Base-by-base conservation (phyloP, 2,797 vertebrate genomes). In the Oryzias sinensis region DNA sequence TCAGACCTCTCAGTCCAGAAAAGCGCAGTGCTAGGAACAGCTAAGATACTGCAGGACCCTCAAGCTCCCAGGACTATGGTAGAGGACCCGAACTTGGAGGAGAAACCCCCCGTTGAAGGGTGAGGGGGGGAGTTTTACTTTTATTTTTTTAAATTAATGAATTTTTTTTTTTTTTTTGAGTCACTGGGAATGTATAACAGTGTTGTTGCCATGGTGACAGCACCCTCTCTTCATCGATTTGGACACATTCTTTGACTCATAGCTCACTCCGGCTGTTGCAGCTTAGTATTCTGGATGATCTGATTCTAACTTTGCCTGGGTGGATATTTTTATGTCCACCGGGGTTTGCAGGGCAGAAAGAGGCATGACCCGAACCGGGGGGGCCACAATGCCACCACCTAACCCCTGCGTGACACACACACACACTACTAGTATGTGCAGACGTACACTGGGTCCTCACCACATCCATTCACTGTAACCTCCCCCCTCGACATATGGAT, bases 351-450 rank as follows among this genome's bases (percentile, higher is more conserved):
- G 46, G 45, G 55, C 53, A 62, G 66, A 71, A 75, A 78, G 77
- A 76, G 51, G 62, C 57, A n/a, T 76, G 79, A 81, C 76, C 81
- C 63, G 8, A 68, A 63, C 54, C 65, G 46, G 65, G 70, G 70
- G 55, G 57, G 52, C 73, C 81, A 79, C 62, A 86, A 80, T 74
- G 64, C 61, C 70, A 73, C 72, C 69, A 84, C 84, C 88, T 88
- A 84, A 84, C 85, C 83, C 72, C 56, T 57, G 53, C 49, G 56
- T 43, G 55, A 66, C 62, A 62, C 77, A 56, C 62, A 58, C 62
- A 22, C 20, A 22, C 20, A 22, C 20, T 22, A 22, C 20, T n/a
- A 63, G 33, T 37, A 53, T 49, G 55, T 37, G 22, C 29, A 33
- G 49, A 45, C 53, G 66, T 47, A 61, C 66, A 33, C 55, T 29